Evolutionary conservation across 2,113 vertebrate species (phyloP).

Genomic region (Sinocyclocheilus grahami): DNA sequence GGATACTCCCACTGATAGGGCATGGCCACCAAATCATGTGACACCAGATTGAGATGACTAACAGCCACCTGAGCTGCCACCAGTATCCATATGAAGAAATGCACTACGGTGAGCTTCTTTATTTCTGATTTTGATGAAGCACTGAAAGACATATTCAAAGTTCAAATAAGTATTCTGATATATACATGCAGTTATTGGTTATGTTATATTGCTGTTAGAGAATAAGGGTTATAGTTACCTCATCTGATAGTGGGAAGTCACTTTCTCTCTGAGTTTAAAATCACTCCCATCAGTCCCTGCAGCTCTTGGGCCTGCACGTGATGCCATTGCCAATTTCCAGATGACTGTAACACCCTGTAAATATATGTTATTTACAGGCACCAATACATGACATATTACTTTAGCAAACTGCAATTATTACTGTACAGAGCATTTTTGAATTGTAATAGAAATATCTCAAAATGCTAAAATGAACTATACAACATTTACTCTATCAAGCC

Average conservation of each 20-base stretch:
- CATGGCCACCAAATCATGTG: conserved; percentile 87
- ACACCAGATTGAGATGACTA: conserved; percentile 84
- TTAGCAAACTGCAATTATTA: not conserved
- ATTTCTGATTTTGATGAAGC: conserved; percentile 90
- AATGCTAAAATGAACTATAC: not conserved
- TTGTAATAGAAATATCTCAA: not conserved
- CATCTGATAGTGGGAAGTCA: conserved; percentile 89
- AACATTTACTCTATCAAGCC: not conserved
- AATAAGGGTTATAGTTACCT: conserved; percentile 70
- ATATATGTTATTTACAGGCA: not conserved
- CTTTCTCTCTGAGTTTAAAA: conserved; percentile 84
- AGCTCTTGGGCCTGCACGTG: conserved; percentile 82
- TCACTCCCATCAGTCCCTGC: conserved; percentile 85
- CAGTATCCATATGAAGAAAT: conserved; percentile 88
- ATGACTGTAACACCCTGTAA: not conserved
- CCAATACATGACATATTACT: not conserved
- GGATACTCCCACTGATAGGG: conserved; percentile 98
- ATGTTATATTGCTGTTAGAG: not conserved
- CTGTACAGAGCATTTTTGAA: not conserved
- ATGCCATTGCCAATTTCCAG: conserved; percentile 79
- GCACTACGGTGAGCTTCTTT: conserved; percentile 89
- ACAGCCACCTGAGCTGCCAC: conserved; percentile 86
- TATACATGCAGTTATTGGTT: not conserved
- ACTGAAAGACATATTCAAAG: conserved; percentile 70
- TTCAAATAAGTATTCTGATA: not conserved